Evolutionary conservation across 2,888 invertebrate species (phyloP).

Genomic region (Synergus gifuensis): DNA sequence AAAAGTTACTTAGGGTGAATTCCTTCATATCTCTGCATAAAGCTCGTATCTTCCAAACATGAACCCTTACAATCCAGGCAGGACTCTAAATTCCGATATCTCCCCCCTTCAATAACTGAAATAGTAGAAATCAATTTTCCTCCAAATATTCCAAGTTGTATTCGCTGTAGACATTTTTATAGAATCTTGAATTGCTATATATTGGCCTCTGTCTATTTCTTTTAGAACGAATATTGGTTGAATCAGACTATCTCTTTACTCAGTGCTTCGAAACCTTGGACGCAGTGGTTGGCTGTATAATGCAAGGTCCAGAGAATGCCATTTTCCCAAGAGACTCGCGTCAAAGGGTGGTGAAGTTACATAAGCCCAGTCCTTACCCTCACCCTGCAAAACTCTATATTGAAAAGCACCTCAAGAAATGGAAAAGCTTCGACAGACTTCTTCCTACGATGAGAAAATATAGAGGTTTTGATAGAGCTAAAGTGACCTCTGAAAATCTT

Average conservation of each 20-base stretch:
- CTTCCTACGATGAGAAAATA: conserved; percentile 22
- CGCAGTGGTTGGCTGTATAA: conserved; percentile 9
- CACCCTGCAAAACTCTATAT: conserved; percentile 18
- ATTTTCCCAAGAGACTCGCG: conserved; percentile 30
- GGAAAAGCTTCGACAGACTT: conserved; percentile 33
- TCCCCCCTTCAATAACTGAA: background rate
- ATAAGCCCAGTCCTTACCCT: conserved; percentile 26
- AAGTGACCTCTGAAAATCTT: conserved; percentile 37
- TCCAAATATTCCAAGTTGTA: background rate
- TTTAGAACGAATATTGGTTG: background rate
- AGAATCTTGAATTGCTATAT: background rate
- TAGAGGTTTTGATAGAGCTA: conserved; percentile 25
- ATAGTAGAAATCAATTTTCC: background rate
- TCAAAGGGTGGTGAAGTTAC: conserved; percentile 26
- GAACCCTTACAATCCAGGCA: background rate
- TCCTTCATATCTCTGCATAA: background rate
- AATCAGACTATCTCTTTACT: conserved; percentile 22
- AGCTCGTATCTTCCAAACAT: conserved; percentile 9
- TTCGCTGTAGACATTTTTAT: conserved; percentile 4
- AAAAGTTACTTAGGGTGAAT: background rate
- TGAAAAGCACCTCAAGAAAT: conserved; percentile 30
- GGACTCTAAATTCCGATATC: background rate
- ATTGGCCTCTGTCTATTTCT: background rate
- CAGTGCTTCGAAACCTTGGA: conserved; percentile 16
- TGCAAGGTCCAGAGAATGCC: conserved; percentile 26